Conservation (phyloP, 2,888 invertebrate genomes). For the Clepsis dumicolana region DNA sequence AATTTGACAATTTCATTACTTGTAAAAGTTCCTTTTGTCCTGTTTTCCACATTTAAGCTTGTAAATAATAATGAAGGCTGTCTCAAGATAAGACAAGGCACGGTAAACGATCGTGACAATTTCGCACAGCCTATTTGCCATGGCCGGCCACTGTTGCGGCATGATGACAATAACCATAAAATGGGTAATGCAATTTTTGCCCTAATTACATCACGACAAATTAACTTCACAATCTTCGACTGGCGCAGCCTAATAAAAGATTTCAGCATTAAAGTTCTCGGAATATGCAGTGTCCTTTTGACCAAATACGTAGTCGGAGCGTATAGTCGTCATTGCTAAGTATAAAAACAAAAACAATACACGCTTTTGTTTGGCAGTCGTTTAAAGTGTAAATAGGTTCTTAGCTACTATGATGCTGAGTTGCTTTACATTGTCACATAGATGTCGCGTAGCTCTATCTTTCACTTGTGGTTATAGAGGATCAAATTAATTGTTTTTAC, state of each 20-base stretch:
- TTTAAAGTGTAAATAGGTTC: background rate
- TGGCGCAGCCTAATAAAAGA: conserved; percentile 20
- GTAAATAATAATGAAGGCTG: background rate
- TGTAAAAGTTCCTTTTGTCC: background rate
- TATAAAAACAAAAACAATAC: background rate
- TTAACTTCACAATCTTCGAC: conserved; percentile 32
- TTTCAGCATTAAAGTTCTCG: conserved; percentile 27
- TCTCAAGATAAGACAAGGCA: conserved; percentile 1
- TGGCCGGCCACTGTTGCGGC: conserved; percentile 41
- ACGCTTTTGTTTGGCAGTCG: background rate
- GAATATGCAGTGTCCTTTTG: conserved; percentile 15
- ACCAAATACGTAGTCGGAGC: background rate
- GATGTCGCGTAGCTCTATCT: no score
- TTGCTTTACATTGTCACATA: no score
- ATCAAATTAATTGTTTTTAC: no score
- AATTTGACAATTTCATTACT: background rate
- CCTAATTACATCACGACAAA: conserved; percentile 44
- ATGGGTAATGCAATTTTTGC: conserved; percentile 39
- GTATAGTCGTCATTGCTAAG: background rate
- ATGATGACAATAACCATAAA: conserved; percentile 40
- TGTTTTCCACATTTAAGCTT: background rate
- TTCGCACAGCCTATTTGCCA: conserved; percentile 35
- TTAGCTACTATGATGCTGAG: no score
- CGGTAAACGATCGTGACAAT: conserved; percentile 32
- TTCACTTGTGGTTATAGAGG: no score